Percentiles rank a stretch among this genome's conserved stretches.
Evolutionary conservation across 1,140 invertebrate genomes (phyloP).

Genomic region (Globodera rostochiensis): DNA sequence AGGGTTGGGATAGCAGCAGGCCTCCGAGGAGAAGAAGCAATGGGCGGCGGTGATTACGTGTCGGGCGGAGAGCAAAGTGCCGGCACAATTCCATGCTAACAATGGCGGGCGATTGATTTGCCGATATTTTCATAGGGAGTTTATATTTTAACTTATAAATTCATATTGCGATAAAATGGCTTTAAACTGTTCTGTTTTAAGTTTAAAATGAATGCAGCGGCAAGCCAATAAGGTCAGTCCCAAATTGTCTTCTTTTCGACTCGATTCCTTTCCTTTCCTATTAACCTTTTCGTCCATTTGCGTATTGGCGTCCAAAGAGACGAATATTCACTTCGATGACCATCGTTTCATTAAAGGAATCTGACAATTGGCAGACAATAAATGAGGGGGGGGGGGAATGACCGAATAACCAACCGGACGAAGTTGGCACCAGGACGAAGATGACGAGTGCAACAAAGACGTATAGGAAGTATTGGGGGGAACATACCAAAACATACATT

Average conservation of each 20-base stretch:
- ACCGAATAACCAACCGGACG: no score
- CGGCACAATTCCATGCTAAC: conserved; percentile 19
- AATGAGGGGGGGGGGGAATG: no score
- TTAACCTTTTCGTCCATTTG: conserved; percentile 12
- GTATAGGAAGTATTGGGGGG: no score
- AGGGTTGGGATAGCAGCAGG: background rate
- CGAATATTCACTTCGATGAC: conserved; percentile 19
- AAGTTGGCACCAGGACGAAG: no score
- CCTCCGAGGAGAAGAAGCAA: conserved; percentile 14
- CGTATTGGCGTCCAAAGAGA: conserved; percentile 9
- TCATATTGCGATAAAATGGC: no score
- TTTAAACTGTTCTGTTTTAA: background rate
- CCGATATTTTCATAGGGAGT: no score
- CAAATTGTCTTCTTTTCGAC: no score
- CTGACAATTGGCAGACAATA: no score
- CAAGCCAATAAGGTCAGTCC: background rate
- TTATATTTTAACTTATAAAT: no score
- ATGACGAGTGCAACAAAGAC: no score
- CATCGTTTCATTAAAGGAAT: background rate
- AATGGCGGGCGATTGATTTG: background rate
- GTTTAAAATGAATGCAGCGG: background rate
- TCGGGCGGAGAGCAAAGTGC: conserved; percentile 8
- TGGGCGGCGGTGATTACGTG: conserved; percentile 25
- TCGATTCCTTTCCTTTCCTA: no score
- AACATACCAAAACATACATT: no score